Evolutionary conservation across 2,888 invertebrate genomes (phyloP).

Genomic region (Erebia aethiops): DNA sequence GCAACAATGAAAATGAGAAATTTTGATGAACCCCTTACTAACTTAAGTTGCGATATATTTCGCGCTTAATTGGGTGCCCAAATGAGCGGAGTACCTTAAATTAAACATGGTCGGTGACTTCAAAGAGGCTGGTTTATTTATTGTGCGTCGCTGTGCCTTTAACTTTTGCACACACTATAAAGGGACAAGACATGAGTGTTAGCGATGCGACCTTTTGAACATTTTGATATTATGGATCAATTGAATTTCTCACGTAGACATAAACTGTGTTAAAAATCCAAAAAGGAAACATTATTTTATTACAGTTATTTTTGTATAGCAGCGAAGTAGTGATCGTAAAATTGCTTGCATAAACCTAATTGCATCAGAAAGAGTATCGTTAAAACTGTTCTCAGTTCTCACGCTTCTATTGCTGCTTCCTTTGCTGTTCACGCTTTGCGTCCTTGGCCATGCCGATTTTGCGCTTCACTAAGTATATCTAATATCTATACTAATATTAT

Average conservation of each 20-base stretch:
- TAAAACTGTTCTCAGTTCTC: constrained; percentile 3
- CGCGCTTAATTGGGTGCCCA: constrained; percentile 75
- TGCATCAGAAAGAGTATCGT: not conserved
- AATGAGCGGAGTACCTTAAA: constrained; percentile 69
- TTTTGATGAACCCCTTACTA: constrained; percentile 66
- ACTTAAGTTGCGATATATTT: constrained; percentile 68
- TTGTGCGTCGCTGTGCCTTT: constrained; percentile 51
- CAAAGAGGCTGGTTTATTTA: constrained; percentile 68
- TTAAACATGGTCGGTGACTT: constrained; percentile 68
- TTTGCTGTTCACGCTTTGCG: not conserved
- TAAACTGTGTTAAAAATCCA: too few species aligned
- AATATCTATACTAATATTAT: too few species aligned
- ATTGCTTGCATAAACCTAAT: not conserved
- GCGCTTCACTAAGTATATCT: not conserved
- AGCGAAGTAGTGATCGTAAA: not conserved
- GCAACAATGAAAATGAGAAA: constrained; percentile 67
- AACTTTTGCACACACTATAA: constrained; percentile 28
- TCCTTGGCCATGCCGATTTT: constrained; percentile 3
- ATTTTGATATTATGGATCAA: too few species aligned
- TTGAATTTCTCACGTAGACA: too few species aligned
- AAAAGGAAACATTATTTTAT: too few species aligned
- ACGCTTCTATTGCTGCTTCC: constrained; percentile 1
- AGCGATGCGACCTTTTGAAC: not conserved
- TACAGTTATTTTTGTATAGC: too few species aligned
- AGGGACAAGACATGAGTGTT: not conserved